These are phyloP conservation scores for Drosophila ananassae DNA, from an alignment of 1,140 invertebrate genomes.

Conservation along the genomic window DNA sequence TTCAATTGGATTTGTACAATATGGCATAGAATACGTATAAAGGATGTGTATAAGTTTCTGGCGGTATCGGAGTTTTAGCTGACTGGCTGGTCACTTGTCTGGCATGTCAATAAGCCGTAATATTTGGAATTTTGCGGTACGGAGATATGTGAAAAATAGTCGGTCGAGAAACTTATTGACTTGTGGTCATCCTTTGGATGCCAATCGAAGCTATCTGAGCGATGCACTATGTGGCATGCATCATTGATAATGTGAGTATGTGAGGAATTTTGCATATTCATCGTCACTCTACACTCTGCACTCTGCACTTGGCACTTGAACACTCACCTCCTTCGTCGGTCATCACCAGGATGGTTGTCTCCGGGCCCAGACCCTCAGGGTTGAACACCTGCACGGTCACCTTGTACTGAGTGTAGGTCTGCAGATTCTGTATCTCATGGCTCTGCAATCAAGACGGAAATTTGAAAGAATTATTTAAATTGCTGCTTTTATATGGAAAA, in stretches of 20 bases:
- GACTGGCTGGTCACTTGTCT: constrained; percentile 44
- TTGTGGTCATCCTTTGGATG: constrained; percentile 30
- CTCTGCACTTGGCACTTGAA: background rate
- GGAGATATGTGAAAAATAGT: constrained; percentile 42
- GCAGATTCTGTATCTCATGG: constrained; percentile 89
- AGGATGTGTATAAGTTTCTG: constrained; percentile 10
- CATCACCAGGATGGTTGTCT: constrained; percentile 89
- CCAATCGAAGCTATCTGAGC: constrained; percentile 14
- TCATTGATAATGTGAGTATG: constrained; percentile 37
- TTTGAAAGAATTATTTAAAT: constrained; percentile 34
- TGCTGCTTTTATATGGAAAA: constrained; percentile 21
- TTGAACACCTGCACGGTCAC: constrained; percentile 91
- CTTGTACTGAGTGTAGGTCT: constrained; percentile 90
- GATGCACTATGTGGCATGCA: constrained; percentile 25
- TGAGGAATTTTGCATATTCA: constrained; percentile 20
- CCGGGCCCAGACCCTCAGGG: constrained; percentile 89
- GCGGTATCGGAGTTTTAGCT: constrained; percentile 4
- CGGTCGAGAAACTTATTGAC: constrained; percentile 45
- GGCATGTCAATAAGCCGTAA: constrained; percentile 52
- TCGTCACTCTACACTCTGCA: background rate
- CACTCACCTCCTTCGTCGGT: constrained; percentile 92
- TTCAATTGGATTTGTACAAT: constrained; percentile 20
- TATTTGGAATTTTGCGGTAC: constrained; percentile 41
- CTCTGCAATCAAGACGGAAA: constrained; percentile 85
- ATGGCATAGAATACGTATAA: background rate